Percentiles rank a stretch among this genome's conserved stretches.
Conservation (phyloP, 1,140 invertebrate genomes). For the Rhagoletis zephyria region DNA sequence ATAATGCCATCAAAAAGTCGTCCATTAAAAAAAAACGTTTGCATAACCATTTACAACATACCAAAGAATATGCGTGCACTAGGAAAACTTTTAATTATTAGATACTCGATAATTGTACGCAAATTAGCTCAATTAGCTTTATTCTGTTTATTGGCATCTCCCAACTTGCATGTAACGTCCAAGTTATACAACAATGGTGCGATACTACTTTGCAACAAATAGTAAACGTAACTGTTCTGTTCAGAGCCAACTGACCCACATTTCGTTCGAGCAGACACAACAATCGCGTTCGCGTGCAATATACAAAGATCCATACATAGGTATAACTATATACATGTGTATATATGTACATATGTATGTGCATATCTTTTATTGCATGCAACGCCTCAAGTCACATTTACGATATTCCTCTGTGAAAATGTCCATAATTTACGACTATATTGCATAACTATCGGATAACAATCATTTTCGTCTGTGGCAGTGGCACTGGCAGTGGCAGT, state of each 20-base stretch:
- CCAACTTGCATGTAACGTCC: constrained; percentile 36
- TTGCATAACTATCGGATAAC: constrained; percentile 51
- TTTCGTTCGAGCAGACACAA: constrained; percentile 20
- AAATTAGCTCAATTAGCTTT: constrained; percentile 46
- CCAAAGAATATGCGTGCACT: background rate
- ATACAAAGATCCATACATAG: background rate
- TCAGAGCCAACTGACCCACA: constrained; percentile 40
- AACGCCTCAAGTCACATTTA: constrained; percentile 36
- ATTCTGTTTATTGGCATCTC: background rate
- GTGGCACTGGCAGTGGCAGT: background rate
- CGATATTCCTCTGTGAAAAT: constrained; percentile 19
- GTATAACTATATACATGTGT: background rate
- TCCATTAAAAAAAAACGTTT: too few relatives aligned
- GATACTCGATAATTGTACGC: constrained; percentile 24
- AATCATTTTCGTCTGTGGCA: constrained; percentile 41
- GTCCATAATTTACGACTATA: constrained; percentile 52
- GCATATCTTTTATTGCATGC: constrained; percentile 41
- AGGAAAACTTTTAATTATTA: constrained; percentile 16
- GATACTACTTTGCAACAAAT: background rate
- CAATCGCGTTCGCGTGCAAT: background rate
- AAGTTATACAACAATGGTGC: background rate
- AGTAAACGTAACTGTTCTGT: constrained; percentile 19
- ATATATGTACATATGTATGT: background rate
- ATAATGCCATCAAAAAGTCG: too few relatives aligned
- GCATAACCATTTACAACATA: background rate